These are phyloP conservation scores for Drosophila testacea DNA, from an alignment of 2,888 invertebrate species.

Conservation along the genomic window DNA sequence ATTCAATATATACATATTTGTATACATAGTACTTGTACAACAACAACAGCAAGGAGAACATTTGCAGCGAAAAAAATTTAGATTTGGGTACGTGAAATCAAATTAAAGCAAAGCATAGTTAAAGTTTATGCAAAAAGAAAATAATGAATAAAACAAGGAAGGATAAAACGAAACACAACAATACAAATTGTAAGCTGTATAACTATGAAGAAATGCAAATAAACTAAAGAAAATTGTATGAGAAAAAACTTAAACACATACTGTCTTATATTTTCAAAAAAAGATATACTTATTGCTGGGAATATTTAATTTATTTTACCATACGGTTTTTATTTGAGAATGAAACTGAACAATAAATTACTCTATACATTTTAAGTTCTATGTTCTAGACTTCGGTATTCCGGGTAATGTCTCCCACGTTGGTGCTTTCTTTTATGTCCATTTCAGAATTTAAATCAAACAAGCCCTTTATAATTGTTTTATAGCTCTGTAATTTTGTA, in stretches of 20 bases:
- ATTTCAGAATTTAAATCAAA: no score
- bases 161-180: conserved; percentile 19
- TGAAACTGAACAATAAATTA: no score
- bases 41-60: conserved; percentile 28
- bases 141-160: conserved; percentile 2
- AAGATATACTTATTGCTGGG: background rate
- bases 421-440: no score
- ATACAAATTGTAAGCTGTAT: conserved; percentile 55
- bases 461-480: no score
- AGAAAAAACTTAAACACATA: conserved; percentile 20
- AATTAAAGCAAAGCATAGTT: conserved; percentile 11
- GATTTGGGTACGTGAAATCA: conserved; percentile 13
- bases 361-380: no score
- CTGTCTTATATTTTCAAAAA: background rate
- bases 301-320: no score
- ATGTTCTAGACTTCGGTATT: no score
- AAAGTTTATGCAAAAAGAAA: conserved; percentile 6
- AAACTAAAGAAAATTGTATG: conserved; percentile 28
- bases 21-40: conserved; percentile 27
- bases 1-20: conserved; percentile 1
- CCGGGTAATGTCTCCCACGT: no score
- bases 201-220: conserved; percentile 47
- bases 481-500: no score
- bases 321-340: no score
- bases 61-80: conserved; percentile 32